phyloP scores from a whole-genome alignment of 2,113 vertebrate genomes.

The Cavia porcellus region DNA sequence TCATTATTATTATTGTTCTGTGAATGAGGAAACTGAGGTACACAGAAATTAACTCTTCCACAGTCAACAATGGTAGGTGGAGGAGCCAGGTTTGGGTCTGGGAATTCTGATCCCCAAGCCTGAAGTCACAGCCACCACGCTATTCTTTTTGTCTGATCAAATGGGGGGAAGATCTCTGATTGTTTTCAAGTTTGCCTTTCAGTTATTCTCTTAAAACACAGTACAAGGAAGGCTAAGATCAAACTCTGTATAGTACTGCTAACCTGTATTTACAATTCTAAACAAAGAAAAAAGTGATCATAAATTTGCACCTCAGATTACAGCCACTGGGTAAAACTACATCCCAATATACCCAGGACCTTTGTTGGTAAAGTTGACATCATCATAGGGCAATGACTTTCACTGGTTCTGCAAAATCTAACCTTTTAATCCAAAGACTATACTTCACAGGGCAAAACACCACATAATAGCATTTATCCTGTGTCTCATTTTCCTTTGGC shows the following conservation, averaged over 20 bases:
- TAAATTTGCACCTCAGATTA: constrained; percentile 19
- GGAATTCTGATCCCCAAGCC: background rate
- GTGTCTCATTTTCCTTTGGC: background rate
- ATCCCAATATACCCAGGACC: background rate
- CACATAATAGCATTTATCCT: constrained; percentile 33
- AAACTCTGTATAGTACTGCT: background rate
- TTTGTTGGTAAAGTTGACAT: constrained; percentile 21
- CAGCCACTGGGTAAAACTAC: background rate
- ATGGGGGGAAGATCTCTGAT: background rate
- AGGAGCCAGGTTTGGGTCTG: background rate
- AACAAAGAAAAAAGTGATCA: background rate
- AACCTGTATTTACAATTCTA: background rate
- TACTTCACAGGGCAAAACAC: constrained; percentile 19
- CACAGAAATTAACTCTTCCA: background rate
- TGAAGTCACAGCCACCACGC: background rate
- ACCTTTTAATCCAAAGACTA: background rate
- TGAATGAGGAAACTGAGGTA: background rate
- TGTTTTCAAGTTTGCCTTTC: background rate
- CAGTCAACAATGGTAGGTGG: background rate
- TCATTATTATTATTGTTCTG: background rate
- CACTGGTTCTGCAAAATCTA: constrained; percentile 32
- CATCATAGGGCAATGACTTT: constrained; percentile 45
- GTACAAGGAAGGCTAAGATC: background rate
- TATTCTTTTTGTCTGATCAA: background rate
- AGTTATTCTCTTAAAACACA: constrained; percentile 3